phyloP scores from a whole-genome alignment of 1,140 invertebrate species.

The Varroa destructor region DNA sequence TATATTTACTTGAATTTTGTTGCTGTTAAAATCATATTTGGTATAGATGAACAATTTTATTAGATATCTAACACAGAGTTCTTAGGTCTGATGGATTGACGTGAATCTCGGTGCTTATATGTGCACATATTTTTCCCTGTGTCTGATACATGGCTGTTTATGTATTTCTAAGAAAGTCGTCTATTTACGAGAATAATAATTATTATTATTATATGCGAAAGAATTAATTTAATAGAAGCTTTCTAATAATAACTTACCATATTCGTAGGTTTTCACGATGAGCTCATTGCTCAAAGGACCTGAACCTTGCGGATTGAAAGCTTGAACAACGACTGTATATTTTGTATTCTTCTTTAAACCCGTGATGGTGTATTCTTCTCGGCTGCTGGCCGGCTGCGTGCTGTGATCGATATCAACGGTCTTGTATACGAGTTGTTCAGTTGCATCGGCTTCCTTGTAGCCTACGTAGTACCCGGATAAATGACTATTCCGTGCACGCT shows the following conservation, averaged over 20 bases:
- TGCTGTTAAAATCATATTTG: too few relatives aligned
- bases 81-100: too few relatives aligned
- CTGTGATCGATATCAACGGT: slow-evolving; percentile 32
- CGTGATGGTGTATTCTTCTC: slow-evolving; percentile 33
- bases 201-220: background rate
- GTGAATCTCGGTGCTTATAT: too few relatives aligned
- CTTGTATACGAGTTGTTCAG: slow-evolving; percentile 33
- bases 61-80: too few relatives aligned
- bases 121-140: too few relatives aligned
- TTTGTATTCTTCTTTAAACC: slow-evolving; percentile 39
- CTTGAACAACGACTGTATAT: slow-evolving; percentile 40
- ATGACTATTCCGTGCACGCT: slow-evolving; percentile 49
- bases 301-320: slow-evolving; percentile 42
- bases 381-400: slow-evolving; percentile 30
- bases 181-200: too few relatives aligned
- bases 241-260: slow-evolving; percentile 47
- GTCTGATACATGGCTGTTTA: too few relatives aligned
- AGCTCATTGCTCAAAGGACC: slow-evolving; percentile 62
- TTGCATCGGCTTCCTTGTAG: slow-evolving; percentile 41
- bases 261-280: slow-evolving; percentile 62
- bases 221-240: background rate
- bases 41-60: too few relatives aligned
- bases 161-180: too few relatives aligned
- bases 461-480: slow-evolving; percentile 57
- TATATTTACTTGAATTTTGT: too few relatives aligned